Percentiles rank a stretch among this genome's conserved stretches.
Evolutionary conservation across 2,888 invertebrate species (phyloP).

Genomic region (Stramonita haemastoma): DNA sequence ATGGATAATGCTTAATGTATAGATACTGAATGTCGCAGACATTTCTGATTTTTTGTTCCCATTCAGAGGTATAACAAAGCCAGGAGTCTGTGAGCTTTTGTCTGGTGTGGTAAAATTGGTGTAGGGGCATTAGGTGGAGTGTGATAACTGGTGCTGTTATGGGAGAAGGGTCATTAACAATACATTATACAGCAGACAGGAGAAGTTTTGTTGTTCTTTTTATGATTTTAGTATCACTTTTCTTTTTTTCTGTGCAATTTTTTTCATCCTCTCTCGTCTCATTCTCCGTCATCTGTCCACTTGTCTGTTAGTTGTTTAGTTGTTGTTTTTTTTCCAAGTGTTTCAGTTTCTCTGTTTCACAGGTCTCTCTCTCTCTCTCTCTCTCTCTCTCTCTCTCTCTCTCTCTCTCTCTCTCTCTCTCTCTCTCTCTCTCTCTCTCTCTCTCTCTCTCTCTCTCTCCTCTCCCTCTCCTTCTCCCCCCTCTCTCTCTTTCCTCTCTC

Average conservation of each 20-base stretch:
- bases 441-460: background rate
- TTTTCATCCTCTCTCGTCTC: background rate
- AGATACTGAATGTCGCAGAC: too few relatives aligned
- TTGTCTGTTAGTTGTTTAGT: background rate
- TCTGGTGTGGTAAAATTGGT: too few relatives aligned
- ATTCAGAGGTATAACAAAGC: too few relatives aligned
- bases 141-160: too few relatives aligned
- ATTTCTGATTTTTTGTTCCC: too few relatives aligned
- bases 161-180: too few relatives aligned
- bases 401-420: conserved; percentile 34
- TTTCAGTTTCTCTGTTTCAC: background rate
- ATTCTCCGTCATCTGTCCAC: background rate
- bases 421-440: conserved; percentile 35
- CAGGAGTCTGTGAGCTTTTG: too few relatives aligned
- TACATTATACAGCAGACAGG: too few relatives aligned
- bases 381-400: conserved; percentile 24
- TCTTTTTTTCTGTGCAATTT: background rate
- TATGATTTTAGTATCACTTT: background rate
- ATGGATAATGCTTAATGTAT: too few relatives aligned
- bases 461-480: background rate
- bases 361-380: background rate
- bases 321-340: background rate
- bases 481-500: background rate
- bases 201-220: too few relatives aligned
- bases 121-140: too few relatives aligned